These are phyloP conservation scores for Caenorhabditis plicata DNA, from an alignment of 2,888 invertebrate genomes.

Conservation along the genomic window DNA sequence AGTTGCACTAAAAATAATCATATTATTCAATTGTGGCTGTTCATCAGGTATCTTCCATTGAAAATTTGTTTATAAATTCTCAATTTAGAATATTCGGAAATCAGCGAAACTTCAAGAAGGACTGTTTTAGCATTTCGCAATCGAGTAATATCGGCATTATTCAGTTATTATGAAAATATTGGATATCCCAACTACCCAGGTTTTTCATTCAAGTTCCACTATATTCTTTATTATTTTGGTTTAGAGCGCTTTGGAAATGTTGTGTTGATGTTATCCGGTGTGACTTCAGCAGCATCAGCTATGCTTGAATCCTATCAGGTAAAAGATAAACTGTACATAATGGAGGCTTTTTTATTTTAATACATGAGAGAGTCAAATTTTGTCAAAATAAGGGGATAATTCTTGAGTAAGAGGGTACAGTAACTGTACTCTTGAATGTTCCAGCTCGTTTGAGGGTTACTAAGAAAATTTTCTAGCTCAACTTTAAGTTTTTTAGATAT, in stretches of 20 bases:
- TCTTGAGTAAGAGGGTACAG: too few species aligned
- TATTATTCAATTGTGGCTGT: slow-evolving; percentile 57
- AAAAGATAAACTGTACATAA: too few species aligned
- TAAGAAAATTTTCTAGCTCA: too few species aligned
- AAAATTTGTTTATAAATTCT: background rate
- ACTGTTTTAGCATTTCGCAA: slow-evolving; percentile 43
- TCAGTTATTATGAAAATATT: slow-evolving; percentile 52
- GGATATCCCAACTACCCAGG: slow-evolving; percentile 28
- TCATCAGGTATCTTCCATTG: slow-evolving; percentile 15
- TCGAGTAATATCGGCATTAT: slow-evolving; percentile 51
- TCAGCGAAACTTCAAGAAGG: slow-evolving; percentile 44
- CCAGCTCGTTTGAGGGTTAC: too few species aligned
- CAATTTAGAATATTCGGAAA: slow-evolving; percentile 42
- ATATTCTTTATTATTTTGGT: slow-evolving; percentile 2
- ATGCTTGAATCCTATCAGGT: slow-evolving; percentile 58
- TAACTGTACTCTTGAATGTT: too few species aligned
- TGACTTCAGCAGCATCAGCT: slow-evolving; percentile 53
- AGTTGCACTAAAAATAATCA: slow-evolving; percentile 57
- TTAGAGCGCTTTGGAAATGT: slow-evolving; percentile 57
- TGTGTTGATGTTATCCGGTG: slow-evolving; percentile 53
- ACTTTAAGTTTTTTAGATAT: too few species aligned
- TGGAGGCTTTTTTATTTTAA: background rate
- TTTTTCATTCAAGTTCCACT: background rate
- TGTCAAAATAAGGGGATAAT: too few species aligned
- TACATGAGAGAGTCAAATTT: background rate